Evolutionary conservation across 2,888 invertebrate species (phyloP).

Genomic region (Idaea aversata): DNA sequence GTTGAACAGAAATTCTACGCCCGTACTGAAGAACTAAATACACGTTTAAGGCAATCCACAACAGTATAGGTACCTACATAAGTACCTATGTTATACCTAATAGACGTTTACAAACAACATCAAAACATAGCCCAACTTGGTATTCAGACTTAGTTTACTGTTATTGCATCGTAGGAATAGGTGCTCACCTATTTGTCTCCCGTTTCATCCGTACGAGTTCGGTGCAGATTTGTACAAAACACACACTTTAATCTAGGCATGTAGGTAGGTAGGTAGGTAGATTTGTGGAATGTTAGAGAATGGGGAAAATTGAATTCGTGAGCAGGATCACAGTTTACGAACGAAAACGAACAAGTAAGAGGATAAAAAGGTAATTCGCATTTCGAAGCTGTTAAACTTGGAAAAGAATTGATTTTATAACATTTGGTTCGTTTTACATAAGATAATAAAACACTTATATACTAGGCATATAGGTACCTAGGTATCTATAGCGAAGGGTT

Average conservation of each 20-base stretch:
- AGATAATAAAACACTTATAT: background rate
- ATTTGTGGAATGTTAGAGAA: slow-evolving; percentile 17
- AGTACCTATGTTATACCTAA: background rate
- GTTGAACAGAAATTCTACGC: no score
- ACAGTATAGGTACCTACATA: no score
- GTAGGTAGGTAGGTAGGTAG: background rate
- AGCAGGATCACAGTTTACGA: slow-evolving; percentile 20
- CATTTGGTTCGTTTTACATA: background rate
- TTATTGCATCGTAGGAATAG: background rate
- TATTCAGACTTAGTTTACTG: background rate
- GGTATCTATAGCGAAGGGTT: no score
- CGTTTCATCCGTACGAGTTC: slow-evolving; percentile 3
- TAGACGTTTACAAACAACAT: background rate
- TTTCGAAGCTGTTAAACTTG: slow-evolving; percentile 9
- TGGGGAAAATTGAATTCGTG: slow-evolving; percentile 28
- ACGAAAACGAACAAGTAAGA: slow-evolving; percentile 18
- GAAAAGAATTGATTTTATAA: slow-evolving; percentile 4
- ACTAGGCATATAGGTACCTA: background rate
- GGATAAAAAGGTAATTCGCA: slow-evolving; percentile 22
- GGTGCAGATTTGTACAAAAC: slow-evolving; percentile 27
- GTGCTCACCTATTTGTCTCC: slow-evolving; percentile 5
- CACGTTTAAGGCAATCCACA: no score
- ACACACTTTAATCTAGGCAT: slow-evolving; percentile 20
- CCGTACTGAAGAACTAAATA: no score
- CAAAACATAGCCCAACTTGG: background rate